phyloP scores from a whole-genome alignment of 2,113 vertebrate species.

The Microcebus lehilahytsara region DNA sequence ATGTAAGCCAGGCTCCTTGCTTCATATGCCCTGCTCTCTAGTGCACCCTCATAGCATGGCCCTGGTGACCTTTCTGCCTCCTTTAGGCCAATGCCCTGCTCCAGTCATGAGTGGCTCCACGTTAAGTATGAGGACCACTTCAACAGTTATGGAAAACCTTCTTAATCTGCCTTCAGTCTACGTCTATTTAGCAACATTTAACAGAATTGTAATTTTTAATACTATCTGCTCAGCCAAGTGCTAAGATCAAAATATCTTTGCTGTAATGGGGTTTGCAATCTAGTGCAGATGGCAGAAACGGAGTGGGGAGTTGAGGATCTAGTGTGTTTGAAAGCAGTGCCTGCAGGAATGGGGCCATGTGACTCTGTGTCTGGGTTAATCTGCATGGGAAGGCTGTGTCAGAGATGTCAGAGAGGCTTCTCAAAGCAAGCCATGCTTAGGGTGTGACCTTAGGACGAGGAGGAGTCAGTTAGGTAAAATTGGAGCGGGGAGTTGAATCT shows the following conservation, averaged over 20 bases:
- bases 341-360: not conserved
- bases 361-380: not conserved
- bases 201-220: not conserved
- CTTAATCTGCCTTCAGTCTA: not conserved
- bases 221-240: not conserved
- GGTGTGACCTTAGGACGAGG: no score
- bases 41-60: not conserved
- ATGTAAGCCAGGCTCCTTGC: not conserved
- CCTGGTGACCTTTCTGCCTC: not conserved
- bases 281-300: not conserved
- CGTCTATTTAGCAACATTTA: not conserved
- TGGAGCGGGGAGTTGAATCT: not conserved
- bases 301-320: not conserved
- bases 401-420: not conserved
- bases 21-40: accelerated
- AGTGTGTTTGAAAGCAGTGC: not conserved
- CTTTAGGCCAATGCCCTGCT: not conserved
- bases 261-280: not conserved
- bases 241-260: not conserved
- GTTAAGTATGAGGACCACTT: not conserved
- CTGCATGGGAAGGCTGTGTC: accelerated
- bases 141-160: not conserved
- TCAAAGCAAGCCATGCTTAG: not conserved
- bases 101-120: not conserved
- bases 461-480: not conserved